Conservation (phyloP, 2,113 vertebrate genomes). For the Aegithalos caudatus region DNA sequence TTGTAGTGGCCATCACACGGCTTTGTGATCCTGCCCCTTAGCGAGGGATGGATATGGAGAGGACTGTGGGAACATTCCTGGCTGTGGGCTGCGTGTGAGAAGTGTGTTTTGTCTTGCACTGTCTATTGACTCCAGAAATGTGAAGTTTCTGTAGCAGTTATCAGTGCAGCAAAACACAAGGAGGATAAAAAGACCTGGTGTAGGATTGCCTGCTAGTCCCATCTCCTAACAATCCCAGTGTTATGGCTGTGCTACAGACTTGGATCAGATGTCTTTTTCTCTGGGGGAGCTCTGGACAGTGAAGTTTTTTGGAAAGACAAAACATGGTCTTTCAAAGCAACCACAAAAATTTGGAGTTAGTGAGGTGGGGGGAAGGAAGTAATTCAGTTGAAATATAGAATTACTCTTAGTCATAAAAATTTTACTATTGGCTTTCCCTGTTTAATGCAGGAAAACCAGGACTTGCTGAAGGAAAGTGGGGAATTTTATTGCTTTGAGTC, state of each 20-base stretch:
- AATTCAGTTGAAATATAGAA: not conserved
- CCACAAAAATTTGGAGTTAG: not conserved
- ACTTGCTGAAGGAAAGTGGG: not conserved
- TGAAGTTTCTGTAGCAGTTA: not conserved
- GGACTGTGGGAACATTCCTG: conserved; percentile 63
- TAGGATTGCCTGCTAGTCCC: not conserved
- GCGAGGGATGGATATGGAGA: not conserved
- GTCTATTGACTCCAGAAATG: not conserved
- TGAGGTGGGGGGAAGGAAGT: not conserved
- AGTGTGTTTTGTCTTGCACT: conserved; percentile 31
- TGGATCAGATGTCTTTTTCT: not conserved
- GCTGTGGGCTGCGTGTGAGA: not conserved
- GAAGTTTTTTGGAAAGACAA: not conserved
- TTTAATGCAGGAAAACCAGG: not conserved
- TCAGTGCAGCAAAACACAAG: not conserved
- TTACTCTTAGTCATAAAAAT: not conserved
- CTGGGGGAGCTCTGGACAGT: not conserved
- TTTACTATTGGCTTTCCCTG: not conserved
- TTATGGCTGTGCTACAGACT: not conserved
- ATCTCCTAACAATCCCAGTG: not conserved
- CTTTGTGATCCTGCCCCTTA: not conserved
- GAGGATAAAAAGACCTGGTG: not conserved
- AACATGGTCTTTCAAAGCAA: not conserved
- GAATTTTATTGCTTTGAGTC: not conserved
- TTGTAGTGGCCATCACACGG: not conserved